Evolutionary conservation across 2,113 vertebrate genomes (phyloP).

Genomic region (Poecile atricapillus): DNA sequence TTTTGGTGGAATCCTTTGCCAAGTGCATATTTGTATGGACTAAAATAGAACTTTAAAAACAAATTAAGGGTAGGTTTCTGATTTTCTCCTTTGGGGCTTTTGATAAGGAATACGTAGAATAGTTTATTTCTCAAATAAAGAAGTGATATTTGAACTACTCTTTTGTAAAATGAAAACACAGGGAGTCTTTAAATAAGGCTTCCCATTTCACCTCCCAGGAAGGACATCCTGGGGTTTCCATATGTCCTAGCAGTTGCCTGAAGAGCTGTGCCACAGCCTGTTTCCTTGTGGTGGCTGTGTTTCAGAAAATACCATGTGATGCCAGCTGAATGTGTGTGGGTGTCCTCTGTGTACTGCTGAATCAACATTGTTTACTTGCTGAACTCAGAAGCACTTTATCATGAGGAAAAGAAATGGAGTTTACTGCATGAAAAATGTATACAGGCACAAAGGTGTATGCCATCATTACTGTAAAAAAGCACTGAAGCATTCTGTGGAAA

Average conservation of each 20-base stretch:
- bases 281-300: not conserved
- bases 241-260: not conserved
- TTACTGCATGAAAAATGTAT: not conserved
- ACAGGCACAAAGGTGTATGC: not conserved
- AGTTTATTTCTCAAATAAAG: not conserved
- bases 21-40: not conserved
- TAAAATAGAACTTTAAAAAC: slow-evolving; percentile 2
- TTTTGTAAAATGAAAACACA: not conserved
- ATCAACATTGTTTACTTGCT: not conserved
- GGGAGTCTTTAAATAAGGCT: not conserved
- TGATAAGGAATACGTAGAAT: not conserved
- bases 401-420: not conserved
- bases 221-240: not conserved
- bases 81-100: not conserved
- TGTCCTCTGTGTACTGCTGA: not conserved
- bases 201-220: not conserved
- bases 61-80: not conserved
- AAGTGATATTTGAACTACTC: not conserved
- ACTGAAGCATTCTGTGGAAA: not conserved
- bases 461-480: not conserved
- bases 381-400: not conserved
- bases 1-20: not conserved
- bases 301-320: not conserved
- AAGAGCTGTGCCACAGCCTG: not conserved
- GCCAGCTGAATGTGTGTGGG: not conserved